These are phyloP conservation scores for Globia sparganii DNA, from an alignment of 2,888 invertebrate species.

Conservation along the genomic window DNA sequence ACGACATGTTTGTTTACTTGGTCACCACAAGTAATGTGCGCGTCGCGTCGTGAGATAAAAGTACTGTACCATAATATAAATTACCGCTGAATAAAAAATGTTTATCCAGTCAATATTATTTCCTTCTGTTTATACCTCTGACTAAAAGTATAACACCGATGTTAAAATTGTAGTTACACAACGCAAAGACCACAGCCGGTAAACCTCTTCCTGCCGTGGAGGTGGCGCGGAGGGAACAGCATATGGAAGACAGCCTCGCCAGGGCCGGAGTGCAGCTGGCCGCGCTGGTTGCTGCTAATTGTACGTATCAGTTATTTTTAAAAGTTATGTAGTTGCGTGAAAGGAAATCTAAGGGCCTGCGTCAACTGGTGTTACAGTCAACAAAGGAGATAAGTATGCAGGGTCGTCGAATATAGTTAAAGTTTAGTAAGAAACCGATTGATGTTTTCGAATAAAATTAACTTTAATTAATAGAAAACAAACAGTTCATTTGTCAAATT, in stretches of 20 bases:
- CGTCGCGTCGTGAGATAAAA: no score
- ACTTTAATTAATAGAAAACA: no score
- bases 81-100: not conserved
- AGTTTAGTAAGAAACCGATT: no score
- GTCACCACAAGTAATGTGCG: no score
- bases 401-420: no score
- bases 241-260: slow-evolving; percentile 72
- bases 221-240: slow-evolving; percentile 62
- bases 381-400: no score
- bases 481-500: no score
- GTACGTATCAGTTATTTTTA: slow-evolving; percentile 57
- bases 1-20: no score
- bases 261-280: slow-evolving; percentile 72
- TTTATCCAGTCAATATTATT: not conserved
- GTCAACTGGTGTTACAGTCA: no score
- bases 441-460: no score
- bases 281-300: slow-evolving; percentile 71
- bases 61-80: no score
- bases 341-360: not conserved
- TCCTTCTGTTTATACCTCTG: not conserved
- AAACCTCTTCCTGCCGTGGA: slow-evolving; percentile 61
- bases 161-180: slow-evolving; percentile 30
- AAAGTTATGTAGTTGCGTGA: not conserved
- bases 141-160: not conserved
- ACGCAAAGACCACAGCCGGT: slow-evolving; percentile 15